A percentile compares a stretch with the other conserved stretches of the same genome.
These are phyloP conservation scores for Baronia brevicornis DNA, from an alignment of 2,888 invertebrate genomes.

Conservation along the genomic window DNA sequence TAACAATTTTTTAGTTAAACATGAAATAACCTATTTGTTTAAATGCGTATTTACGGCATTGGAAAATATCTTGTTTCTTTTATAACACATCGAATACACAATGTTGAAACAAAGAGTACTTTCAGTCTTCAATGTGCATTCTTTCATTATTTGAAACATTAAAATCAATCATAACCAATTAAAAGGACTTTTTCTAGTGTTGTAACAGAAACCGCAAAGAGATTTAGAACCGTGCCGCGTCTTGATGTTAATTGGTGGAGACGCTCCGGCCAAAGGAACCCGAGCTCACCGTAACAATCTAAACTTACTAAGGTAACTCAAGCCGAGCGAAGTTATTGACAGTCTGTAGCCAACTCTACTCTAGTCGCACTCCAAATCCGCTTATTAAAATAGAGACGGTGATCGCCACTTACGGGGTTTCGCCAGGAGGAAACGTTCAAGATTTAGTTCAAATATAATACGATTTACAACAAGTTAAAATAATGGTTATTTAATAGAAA, in stretches of 20 bases:
- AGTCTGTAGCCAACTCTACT: conserved; percentile 20
- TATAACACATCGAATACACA: no score
- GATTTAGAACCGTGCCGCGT: conserved; percentile 7
- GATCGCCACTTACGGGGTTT: conserved; percentile 43
- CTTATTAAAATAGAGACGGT: conserved; percentile 54
- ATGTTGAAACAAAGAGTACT: no score
- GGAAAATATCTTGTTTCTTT: no score
- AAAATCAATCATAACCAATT: background rate
- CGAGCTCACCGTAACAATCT: conserved; percentile 50
- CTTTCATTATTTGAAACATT: no score
- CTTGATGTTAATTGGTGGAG: conserved; percentile 9
- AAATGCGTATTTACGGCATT: no score
- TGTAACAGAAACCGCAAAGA: conserved; percentile 7
- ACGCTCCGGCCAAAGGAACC: conserved; percentile 36
- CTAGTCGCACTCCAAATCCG: conserved; percentile 39
- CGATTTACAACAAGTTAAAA: no score
- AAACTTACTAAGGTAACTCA: conserved; percentile 60
- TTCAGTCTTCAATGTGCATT: no score
- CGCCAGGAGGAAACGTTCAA: no score
- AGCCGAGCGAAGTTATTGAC: conserved; percentile 41
- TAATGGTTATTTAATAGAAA: no score
- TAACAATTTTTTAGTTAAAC: no score
- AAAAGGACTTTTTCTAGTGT: conserved; percentile 7
- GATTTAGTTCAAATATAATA: no score
- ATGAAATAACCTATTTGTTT: no score